Evolutionary conservation across 2,888 invertebrate species (phyloP).

Genomic region (Cyclophora albipunctata): DNA sequence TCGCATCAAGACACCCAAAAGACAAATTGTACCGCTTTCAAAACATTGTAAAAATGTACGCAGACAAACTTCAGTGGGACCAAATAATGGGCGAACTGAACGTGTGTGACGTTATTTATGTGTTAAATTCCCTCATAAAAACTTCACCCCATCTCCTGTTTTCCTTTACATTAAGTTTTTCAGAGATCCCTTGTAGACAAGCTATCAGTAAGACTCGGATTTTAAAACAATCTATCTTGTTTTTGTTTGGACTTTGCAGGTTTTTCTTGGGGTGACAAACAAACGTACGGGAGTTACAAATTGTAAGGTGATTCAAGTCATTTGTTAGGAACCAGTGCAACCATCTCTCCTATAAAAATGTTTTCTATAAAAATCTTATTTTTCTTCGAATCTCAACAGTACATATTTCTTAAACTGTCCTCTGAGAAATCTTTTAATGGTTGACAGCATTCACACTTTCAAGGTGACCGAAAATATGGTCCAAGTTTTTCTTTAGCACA

Average conservation of each 20-base stretch:
- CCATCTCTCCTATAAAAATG: no score
- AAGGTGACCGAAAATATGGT: no score
- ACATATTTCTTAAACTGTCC: no score
- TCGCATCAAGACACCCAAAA: slow-evolving; percentile 28
- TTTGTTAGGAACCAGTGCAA: no score
- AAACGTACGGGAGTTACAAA: background rate
- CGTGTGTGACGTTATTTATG: slow-evolving; percentile 66
- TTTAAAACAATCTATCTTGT: slow-evolving; percentile 51
- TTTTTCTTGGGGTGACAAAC: background rate
- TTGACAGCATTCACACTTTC: no score
- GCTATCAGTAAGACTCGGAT: slow-evolving; percentile 40
- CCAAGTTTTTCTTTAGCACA: no score
- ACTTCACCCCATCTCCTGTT: slow-evolving; percentile 41
- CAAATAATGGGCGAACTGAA: slow-evolving; percentile 62
- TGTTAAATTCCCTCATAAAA: slow-evolving; percentile 60
- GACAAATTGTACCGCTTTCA: slow-evolving; percentile 48
- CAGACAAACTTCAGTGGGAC: slow-evolving; percentile 49
- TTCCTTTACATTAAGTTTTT: slow-evolving; percentile 39
- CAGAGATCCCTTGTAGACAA: slow-evolving; percentile 20
- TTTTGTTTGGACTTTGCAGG: slow-evolving; percentile 11
- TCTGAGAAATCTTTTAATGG: no score
- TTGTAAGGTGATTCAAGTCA: no score
- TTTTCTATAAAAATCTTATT: no score
- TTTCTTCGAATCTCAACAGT: no score
- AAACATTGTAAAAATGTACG: slow-evolving; percentile 58